Conservation (phyloP, 2,888 invertebrate species). For the Linnaemya vulpina region DNA sequence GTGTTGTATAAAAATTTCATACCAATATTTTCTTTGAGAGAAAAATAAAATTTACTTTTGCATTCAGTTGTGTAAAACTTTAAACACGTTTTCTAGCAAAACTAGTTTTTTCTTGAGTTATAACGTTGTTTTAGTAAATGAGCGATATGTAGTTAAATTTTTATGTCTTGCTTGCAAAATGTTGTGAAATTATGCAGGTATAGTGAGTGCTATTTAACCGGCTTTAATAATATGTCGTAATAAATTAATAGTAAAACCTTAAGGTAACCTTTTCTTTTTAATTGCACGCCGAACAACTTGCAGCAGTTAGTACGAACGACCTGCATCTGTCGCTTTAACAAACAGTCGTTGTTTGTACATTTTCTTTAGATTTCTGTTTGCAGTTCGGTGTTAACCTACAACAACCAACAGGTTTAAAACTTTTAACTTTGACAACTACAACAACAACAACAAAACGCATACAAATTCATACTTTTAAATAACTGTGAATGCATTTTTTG, state of each 20-base stretch:
- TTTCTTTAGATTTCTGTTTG: neutral
- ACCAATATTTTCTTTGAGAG: too few species aligned
- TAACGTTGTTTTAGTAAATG: too few species aligned
- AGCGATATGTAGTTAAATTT: too few species aligned
- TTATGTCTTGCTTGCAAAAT: slow-evolving; percentile 1
- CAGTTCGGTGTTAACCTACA: slow-evolving; percentile 23
- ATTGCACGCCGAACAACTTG: neutral
- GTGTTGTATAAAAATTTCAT: too few species aligned
- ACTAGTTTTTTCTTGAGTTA: too few species aligned
- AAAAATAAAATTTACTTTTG: too few species aligned
- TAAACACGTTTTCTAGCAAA: too few species aligned
- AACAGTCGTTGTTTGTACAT: neutral
- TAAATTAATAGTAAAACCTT: neutral
- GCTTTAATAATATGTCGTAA: too few species aligned
- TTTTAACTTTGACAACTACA: slow-evolving; percentile 5
- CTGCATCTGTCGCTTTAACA: slow-evolving; percentile 28
- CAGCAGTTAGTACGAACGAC: neutral
- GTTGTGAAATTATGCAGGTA: slow-evolving; percentile 26
- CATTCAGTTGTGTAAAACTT: too few species aligned
- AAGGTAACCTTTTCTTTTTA: slow-evolving; percentile 13
- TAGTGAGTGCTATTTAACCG: neutral
- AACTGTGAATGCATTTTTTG: slow-evolving; percentile 64
- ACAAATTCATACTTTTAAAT: slow-evolving; percentile 43
- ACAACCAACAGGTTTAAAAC: slow-evolving; percentile 26
- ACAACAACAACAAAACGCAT: neutral